A percentile compares a stretch with the other conserved stretches of the same genome.
phyloP scores from a whole-genome alignment of 2,113 vertebrate species.

The Cromileptes altivelis region DNA sequence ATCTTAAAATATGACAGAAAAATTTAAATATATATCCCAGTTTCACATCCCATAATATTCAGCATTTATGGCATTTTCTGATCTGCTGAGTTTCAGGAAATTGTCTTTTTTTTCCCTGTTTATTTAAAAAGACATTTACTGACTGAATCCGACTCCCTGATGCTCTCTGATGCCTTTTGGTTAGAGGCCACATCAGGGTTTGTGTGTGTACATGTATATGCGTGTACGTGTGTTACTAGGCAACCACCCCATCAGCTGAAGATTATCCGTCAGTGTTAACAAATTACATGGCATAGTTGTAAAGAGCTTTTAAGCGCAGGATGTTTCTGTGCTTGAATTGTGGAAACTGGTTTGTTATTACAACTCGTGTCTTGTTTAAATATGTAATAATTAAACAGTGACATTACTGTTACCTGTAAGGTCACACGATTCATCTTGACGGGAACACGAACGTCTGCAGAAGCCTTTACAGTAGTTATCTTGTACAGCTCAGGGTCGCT shows the following conservation, averaged over 20 bases:
- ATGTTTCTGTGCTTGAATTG: too few relatives aligned
- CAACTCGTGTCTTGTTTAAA: too few relatives aligned
- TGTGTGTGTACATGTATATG: neutral
- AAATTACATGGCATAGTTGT: too few relatives aligned
- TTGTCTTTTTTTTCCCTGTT: neutral
- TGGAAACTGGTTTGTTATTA: too few relatives aligned
- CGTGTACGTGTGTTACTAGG: neutral
- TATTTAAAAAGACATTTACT: constrained; percentile 11
- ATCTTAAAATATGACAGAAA: too few relatives aligned
- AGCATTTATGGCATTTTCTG: neutral
- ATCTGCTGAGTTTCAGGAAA: constrained; percentile 26
- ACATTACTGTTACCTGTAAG: too few relatives aligned
- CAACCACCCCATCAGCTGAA: constrained; percentile 3
- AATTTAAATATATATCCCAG: neutral
- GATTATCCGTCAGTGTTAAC: constrained; percentile 5
- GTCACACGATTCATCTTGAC: too few relatives aligned
- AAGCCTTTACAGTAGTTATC: too few relatives aligned
- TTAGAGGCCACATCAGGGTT: neutral
- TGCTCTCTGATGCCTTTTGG: neutral
- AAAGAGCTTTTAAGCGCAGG: too few relatives aligned
- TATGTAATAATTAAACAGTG: too few relatives aligned
- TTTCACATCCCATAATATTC: constrained; percentile 8
- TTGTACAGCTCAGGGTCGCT: too few relatives aligned
- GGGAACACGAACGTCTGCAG: too few relatives aligned
- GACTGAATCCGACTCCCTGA: neutral